phyloP scores from a whole-genome alignment of 2,888 invertebrate genomes.

The Drosophila ustulata region DNA sequence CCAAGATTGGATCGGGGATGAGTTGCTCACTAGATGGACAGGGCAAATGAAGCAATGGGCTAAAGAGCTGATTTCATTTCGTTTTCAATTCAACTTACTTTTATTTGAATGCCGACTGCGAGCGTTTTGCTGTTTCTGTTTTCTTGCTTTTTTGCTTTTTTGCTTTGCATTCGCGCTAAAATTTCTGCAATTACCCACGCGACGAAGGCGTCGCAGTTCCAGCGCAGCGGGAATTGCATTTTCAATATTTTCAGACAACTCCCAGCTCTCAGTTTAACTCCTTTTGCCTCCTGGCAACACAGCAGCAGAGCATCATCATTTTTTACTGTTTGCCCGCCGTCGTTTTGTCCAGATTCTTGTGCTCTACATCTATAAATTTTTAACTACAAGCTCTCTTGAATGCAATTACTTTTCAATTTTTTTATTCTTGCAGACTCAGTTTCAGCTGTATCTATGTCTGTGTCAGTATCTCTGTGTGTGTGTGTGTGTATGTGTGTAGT shows the following conservation, averaged over 20 bases:
- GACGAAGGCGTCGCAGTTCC: slow-evolving; percentile 7
- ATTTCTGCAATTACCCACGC: slow-evolving; percentile 65
- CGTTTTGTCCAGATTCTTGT: slow-evolving; percentile 58
- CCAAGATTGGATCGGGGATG: background rate
- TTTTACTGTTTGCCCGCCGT: slow-evolving; percentile 48
- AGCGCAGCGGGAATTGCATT: slow-evolving; percentile 66
- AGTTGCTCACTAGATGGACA: slow-evolving; percentile 16
- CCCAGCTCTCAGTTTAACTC: background rate
- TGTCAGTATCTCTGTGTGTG: slow-evolving; percentile 10
- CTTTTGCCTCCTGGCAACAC: slow-evolving; percentile 13
- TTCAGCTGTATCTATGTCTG: slow-evolving; percentile 1
- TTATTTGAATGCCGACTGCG: slow-evolving; percentile 61
- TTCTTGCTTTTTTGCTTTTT: slow-evolving; percentile 14
- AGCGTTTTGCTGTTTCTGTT: slow-evolving; percentile 12
- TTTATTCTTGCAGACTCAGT: slow-evolving; percentile 39
- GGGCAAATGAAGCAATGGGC: slow-evolving; percentile 50
- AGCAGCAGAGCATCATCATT: slow-evolving; percentile 49
- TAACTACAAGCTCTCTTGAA: slow-evolving; percentile 78
- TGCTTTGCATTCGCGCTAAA: slow-evolving; percentile 40
- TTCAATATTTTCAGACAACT: slow-evolving; percentile 68
- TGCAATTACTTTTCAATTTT: slow-evolving; percentile 81
- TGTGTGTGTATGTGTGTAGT: slow-evolving; percentile 38
- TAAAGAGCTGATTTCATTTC: slow-evolving; percentile 74
- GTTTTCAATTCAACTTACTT: slow-evolving; percentile 73
- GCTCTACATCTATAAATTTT: slow-evolving; percentile 75